Percentiles rank a stretch among this genome's conserved stretches.
Conservation (phyloP, 2,113 vertebrate genomes). For the Pomatorhinus ruficollis region DNA sequence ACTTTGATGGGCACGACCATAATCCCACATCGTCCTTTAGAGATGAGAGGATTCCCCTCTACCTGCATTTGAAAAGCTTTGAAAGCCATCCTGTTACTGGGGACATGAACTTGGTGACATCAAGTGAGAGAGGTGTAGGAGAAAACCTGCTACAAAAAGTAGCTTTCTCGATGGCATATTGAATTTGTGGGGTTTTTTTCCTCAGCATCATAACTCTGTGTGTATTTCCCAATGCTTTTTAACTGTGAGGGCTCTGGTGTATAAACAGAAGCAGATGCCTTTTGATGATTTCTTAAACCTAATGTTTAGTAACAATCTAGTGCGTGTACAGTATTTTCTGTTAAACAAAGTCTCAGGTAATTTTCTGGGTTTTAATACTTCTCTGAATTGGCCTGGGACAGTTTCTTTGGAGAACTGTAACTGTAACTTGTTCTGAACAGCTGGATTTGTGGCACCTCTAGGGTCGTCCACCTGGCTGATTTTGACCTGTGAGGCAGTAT, state of each 20-base stretch:
- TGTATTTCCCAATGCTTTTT: not conserved
- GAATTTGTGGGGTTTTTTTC: not conserved
- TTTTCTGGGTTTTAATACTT: not conserved
- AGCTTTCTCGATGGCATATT: not conserved
- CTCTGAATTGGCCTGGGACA: not conserved
- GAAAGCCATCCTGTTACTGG: not conserved
- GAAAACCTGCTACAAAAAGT: too few species aligned
- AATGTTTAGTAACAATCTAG: not conserved
- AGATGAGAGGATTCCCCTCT: not conserved
- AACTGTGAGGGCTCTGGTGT: not conserved
- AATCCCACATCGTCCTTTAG: not conserved
- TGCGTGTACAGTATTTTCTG: not conserved
- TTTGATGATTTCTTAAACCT: not conserved
- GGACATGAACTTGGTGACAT: not conserved
- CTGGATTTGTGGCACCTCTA: not conserved
- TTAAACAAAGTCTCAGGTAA: not conserved
- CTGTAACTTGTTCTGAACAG: not conserved
- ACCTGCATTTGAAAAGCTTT: not conserved
- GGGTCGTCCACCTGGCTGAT: accelerated
- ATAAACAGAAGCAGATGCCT: constrained; percentile 9
- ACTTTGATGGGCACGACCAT: not conserved
- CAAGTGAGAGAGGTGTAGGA: not conserved
- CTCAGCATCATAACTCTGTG: not conserved
- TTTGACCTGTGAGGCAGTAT: not conserved
- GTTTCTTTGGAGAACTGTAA: not conserved